phyloP scores from a whole-genome alignment of 1,140 invertebrate genomes.

The Oncopeltus fasciatus region DNA sequence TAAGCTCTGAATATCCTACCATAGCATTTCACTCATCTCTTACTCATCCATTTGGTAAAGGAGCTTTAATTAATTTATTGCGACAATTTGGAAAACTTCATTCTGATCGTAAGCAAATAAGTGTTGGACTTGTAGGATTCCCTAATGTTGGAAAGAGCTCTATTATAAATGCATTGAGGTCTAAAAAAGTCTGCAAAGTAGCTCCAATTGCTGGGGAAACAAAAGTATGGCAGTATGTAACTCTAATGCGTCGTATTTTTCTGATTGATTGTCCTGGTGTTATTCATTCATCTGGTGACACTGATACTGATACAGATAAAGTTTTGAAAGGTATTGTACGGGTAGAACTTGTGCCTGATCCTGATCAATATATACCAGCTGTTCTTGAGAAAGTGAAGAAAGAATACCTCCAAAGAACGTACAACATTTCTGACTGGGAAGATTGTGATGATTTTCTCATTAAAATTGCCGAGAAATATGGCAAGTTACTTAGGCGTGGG shows the following conservation, averaged over 20 bases:
- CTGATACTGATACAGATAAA: constrained; percentile 86
- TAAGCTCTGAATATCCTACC: constrained; percentile 91
- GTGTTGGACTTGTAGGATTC: constrained; percentile 97
- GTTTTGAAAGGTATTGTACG: constrained; percentile 91
- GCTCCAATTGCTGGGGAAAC: constrained; percentile 98
- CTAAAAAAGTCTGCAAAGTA: constrained; percentile 94
- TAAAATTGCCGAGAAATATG: constrained; percentile 68
- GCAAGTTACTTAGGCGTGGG: constrained; percentile 88
- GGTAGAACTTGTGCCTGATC: constrained; percentile 85
- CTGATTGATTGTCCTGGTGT: constrained; percentile 98
- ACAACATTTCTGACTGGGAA: constrained; percentile 68
- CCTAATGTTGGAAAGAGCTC: constrained; percentile 99
- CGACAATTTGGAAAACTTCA: constrained; percentile 94
- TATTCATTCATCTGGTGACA: constrained; percentile 86
- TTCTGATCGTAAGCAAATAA: constrained; percentile 93
- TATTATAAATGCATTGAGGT: constrained; percentile 88
- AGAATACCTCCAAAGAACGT: constrained; percentile 85
- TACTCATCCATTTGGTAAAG: constrained; percentile 95
- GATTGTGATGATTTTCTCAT: constrained; percentile 81
- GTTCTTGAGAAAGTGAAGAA: constrained; percentile 76
- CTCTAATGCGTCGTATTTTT: constrained; percentile 92
- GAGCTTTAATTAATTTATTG: constrained; percentile 88
- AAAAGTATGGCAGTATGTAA: constrained; percentile 99
- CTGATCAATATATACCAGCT: constrained; percentile 83
- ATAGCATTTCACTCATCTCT: constrained; percentile 96